Conservation (phyloP, 2,888 invertebrate genomes). For the Drosophila formosana region DNA sequence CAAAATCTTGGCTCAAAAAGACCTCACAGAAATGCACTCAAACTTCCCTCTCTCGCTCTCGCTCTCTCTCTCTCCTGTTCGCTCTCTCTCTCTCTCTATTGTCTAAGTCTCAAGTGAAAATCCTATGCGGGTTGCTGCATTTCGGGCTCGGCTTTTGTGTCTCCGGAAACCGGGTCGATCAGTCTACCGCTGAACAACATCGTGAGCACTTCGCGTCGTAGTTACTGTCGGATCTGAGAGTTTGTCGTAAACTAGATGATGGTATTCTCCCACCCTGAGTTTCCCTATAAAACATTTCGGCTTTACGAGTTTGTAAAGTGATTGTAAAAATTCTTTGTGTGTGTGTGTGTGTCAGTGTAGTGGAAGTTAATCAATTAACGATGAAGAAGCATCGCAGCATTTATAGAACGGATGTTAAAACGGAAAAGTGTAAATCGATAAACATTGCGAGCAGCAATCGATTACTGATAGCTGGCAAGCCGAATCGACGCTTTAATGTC, state of each 20-base stretch:
- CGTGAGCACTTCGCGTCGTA: conserved; percentile 21
- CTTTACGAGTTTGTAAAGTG: conserved; percentile 19
- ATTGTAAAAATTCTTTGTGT: conserved; percentile 17
- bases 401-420: conserved; percentile 35
- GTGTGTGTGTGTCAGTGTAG: conserved; percentile 2
- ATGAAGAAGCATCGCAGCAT: conserved; percentile 38
- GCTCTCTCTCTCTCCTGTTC: background rate
- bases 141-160: background rate
- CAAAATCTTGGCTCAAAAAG: conserved; percentile 17
- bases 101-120: conserved; percentile 11
- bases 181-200: conserved; percentile 48
- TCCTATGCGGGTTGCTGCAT: conserved; percentile 19
- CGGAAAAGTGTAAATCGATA: conserved; percentile 33
- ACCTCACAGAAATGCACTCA: conserved; percentile 28
- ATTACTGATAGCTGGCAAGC: conserved; percentile 27
- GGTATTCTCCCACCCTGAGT: conserved; percentile 3
- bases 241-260: conserved; percentile 16
- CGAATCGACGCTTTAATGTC: conserved; percentile 25
- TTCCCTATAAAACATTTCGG: conserved; percentile 9
- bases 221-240: conserved; percentile 11
- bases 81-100: conserved; percentile 2
- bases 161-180: conserved; percentile 47
- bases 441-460: conserved; percentile 16
- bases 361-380: conserved; percentile 21
- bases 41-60: conserved; percentile 6